These are phyloP conservation scores for Folsomia manolachei DNA, from an alignment of 2,888 invertebrate genomes.

Conservation along the genomic window DNA sequence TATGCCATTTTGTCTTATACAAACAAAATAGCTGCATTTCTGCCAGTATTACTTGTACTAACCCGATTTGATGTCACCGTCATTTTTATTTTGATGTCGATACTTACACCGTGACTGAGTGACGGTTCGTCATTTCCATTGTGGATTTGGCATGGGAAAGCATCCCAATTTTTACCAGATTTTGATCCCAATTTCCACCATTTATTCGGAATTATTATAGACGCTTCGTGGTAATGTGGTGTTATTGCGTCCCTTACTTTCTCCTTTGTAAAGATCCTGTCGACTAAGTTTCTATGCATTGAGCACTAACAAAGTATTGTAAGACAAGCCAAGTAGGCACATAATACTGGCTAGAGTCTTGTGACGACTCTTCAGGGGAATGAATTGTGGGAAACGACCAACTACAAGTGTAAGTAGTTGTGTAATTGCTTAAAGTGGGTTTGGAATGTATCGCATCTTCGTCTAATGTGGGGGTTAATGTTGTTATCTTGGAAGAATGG, in stretches of 20 bases:
- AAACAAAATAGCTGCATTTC: too few relatives aligned
- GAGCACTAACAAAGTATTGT: too few relatives aligned
- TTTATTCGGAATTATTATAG: neutral
- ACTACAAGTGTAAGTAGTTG: slow-evolving; percentile 39
- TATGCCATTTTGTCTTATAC: neutral
- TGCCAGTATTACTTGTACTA: too few relatives aligned
- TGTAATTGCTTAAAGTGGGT: slow-evolving; percentile 51
- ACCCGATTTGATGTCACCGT: too few relatives aligned
- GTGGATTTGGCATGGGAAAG: too few relatives aligned
- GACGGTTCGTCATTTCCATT: neutral
- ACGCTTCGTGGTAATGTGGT: neutral
- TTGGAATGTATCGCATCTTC: slow-evolving; percentile 37
- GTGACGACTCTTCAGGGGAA: neutral
- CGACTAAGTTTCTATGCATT: too few relatives aligned
- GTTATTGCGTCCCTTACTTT: slow-evolving; percentile 12
- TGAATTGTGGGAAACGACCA: neutral
- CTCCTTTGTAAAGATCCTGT: slow-evolving; percentile 26
- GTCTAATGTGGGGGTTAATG: slow-evolving; percentile 1
- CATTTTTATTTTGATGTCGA: neutral
- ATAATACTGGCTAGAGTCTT: slow-evolving; percentile 31
- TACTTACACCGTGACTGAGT: too few relatives aligned
- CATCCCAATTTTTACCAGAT: neutral
- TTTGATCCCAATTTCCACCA: neutral
- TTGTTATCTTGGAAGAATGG: slow-evolving; percentile 39
- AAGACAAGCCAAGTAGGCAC: too few relatives aligned